phyloP scores from a whole-genome alignment of 2,113 vertebrate species.

The Hemichromis elongatus region DNA sequence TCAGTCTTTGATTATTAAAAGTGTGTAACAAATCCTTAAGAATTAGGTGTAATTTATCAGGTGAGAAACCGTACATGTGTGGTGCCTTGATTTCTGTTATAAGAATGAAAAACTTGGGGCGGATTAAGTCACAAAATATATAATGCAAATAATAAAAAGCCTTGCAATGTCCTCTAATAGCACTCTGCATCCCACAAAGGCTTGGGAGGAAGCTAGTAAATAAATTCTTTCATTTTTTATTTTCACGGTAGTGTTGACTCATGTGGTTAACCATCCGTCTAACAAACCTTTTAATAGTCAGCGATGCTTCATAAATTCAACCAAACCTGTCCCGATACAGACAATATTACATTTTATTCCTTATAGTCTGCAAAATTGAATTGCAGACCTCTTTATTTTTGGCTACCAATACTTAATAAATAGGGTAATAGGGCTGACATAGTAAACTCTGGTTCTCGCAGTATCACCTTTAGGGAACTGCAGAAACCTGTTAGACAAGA shows the following conservation, averaged over 20 bases:
- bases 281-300: neutral
- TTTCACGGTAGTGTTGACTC: neutral
- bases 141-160: neutral
- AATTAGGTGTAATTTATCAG: neutral
- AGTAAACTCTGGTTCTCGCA: neutral
- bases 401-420: neutral
- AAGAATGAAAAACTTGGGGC: fast-evolving
- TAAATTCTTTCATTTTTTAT: neutral
- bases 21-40: neutral
- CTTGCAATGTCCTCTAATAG: neutral
- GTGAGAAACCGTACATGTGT: too few relatives aligned
- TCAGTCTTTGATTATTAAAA: neutral
- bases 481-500: constrained; percentile 49
- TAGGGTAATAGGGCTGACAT: neutral
- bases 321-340: neutral
- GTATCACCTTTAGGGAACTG: neutral
- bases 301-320: neutral
- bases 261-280: neutral
- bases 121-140: neutral
- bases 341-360: neutral
- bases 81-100: neutral
- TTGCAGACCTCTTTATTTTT: neutral
- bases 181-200: fast-evolving
- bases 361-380: neutral
- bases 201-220: neutral